Evolutionary conservation across 2,113 vertebrate genomes (phyloP).

Genomic region (Ranitomeya imitator): DNA sequence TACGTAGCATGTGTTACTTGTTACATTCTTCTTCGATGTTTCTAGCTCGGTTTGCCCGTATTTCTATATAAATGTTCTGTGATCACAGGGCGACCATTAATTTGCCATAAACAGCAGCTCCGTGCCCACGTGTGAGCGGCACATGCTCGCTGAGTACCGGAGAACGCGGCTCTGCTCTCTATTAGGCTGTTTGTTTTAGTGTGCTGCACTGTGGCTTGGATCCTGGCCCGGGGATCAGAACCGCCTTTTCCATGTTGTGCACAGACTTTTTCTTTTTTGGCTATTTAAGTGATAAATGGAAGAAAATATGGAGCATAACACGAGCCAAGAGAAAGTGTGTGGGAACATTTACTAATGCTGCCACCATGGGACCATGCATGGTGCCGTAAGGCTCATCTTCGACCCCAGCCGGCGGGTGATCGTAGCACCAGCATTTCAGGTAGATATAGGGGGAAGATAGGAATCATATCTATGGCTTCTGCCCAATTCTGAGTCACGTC

Average conservation of each 20-base stretch:
- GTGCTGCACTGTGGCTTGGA: neutral
- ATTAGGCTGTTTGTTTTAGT: neutral
- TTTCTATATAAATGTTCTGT: neutral
- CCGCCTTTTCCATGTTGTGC: conserved; percentile 1
- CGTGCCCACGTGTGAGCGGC: neutral
- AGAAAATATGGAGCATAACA: neutral
- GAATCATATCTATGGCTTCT: neutral
- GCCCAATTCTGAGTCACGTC: no score
- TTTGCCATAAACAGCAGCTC: neutral
- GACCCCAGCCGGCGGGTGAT: neutral
- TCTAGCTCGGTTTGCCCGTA: neutral
- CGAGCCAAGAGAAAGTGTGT: neutral
- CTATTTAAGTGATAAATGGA: neutral
- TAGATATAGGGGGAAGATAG: neutral
- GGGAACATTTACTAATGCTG: neutral
- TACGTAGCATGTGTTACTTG: neutral
- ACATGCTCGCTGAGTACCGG: neutral
- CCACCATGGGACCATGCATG: neutral
- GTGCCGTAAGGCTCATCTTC: neutral
- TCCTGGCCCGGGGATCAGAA: neutral
- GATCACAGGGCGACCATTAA: neutral
- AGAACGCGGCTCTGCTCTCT: neutral
- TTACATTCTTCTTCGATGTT: neutral
- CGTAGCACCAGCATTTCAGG: neutral
- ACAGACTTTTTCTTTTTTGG: neutral